Evolutionary conservation across 2,888 invertebrate species (phyloP).

Genomic region (Minunthozetes semirufus): DNA sequence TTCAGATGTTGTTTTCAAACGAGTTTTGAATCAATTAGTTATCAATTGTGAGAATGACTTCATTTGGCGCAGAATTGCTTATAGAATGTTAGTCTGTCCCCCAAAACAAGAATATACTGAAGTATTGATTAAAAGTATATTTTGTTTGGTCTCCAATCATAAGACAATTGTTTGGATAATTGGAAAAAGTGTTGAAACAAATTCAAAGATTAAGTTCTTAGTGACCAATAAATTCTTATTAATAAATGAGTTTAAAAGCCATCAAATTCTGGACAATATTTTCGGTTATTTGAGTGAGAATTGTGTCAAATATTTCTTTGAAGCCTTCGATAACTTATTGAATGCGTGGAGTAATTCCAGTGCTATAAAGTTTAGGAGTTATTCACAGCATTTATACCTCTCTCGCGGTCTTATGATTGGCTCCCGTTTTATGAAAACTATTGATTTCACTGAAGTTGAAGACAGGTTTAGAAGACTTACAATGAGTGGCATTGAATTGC

Average conservation of each 20-base stretch:
- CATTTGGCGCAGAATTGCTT: conserved; percentile 15
- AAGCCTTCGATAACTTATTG: conserved; percentile 22
- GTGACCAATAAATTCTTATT: conserved; percentile 34
- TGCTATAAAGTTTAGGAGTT: conserved; percentile 32
- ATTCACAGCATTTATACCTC: conserved; percentile 34
- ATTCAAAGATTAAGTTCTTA: conserved; percentile 28
- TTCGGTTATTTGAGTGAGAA: conserved; percentile 18
- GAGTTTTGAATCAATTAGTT: neutral
- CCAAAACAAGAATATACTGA: conserved; percentile 10
- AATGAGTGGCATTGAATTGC: conserved; percentile 24
- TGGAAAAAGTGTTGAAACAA: conserved; percentile 31
- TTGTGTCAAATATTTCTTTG: neutral
- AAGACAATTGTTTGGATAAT: neutral
- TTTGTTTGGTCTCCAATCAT: neutral
- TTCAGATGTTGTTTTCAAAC: conserved; percentile 6
- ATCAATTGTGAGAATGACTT: conserved; percentile 5
- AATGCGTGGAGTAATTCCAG: conserved; percentile 33
- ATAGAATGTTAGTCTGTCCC: neutral
- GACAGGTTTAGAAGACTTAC: conserved; percentile 18
- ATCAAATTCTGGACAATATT: conserved; percentile 32
- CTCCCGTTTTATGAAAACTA: conserved; percentile 13
- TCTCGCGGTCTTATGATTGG: conserved; percentile 22
- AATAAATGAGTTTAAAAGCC: conserved; percentile 21
- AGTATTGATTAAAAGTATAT: conserved; percentile 9
- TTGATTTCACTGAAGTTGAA: conserved; percentile 27